These are phyloP conservation scores for Bos indicus DNA, from an alignment of 2,113 vertebrate genomes.

Conservation along the genomic window DNA sequence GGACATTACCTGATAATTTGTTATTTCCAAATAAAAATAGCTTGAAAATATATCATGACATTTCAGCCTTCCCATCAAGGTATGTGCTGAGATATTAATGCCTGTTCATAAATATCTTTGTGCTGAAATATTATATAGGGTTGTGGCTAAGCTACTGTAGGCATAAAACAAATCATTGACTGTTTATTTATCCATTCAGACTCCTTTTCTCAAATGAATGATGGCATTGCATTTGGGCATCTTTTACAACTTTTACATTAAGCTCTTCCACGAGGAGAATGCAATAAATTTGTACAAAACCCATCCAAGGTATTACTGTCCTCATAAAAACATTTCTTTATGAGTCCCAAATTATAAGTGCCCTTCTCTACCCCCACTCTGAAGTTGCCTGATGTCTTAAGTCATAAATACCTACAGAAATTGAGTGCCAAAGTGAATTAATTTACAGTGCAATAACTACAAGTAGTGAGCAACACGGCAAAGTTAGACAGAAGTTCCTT, in stretches of 20 bases:
- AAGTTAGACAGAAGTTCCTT: background rate
- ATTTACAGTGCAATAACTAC: background rate
- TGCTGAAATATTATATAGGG: slow-evolving; percentile 28
- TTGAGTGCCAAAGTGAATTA: background rate
- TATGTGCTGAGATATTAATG: background rate
- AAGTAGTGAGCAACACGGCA: background rate
- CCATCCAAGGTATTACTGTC: background rate
- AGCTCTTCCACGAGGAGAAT: slow-evolving; percentile 11
- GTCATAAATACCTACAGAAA: background rate
- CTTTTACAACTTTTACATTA: slow-evolving; percentile 38
- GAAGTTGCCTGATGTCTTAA: background rate
- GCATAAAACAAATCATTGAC: slow-evolving; percentile 49
- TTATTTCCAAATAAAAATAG: slow-evolving; percentile 21
- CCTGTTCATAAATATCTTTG: slow-evolving; percentile 22
- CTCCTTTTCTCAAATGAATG: slow-evolving; percentile 20
- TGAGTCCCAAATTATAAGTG: background rate
- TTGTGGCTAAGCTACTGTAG: background rate
- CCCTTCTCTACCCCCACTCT: background rate
- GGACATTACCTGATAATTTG: background rate
- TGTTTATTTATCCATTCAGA: slow-evolving; percentile 42
- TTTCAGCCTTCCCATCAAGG: background rate
- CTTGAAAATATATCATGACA: background rate
- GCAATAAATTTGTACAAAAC: slow-evolving; percentile 45
- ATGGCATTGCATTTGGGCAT: background rate
- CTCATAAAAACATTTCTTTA: slow-evolving; percentile 46